Base-by-base conservation (phyloP, 2,113 vertebrate genomes). In the Oenanthe oenanthe region DNA sequence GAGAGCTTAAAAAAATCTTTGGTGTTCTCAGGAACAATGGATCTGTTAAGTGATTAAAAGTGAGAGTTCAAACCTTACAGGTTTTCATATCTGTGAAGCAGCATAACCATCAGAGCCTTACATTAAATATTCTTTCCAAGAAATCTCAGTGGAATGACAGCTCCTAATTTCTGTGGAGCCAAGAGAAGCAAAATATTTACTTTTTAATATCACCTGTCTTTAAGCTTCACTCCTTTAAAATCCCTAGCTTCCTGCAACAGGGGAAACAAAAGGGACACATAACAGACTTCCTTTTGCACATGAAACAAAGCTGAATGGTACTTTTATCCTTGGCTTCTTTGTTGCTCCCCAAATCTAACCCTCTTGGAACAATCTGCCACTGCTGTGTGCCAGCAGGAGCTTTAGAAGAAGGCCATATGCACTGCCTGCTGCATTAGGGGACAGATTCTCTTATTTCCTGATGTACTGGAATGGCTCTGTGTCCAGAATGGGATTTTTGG, bases 241-340 rank as follows among this genome's bases (percentile, higher is more conserved):
- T 62, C 17, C 67, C 60, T 66, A 80, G 24, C 74, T 96, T 95
- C 74, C 74, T 90, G 38, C 18, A 80, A 73, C 45, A 82, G 21
- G 71, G 34, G 43, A 82, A 85, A 56, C 5, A 76, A 78, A 81
- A 82, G 24, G 14, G 71, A 13, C 58, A 32, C 19, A 38, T 76
- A 62, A 73, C 61, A 88, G 74, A 56, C 32, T 73, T 88, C 29
- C 20, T 85, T 89, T 94, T 47, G 36, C 71, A 66, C 7, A 10
- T 31, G 38, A 67, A 95, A 94, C 87, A 96, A 94, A 93, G 67
- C 34, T 88, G 58, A n/a, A 56, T 70, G 38, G 71, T 50, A 48
- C 87, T 95, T 96, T 92, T 25, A 85, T 96, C 67, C 43, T 65
- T 94, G 54, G 19, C n/a, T 89, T 50, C 54, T 93, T 88, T 89